A percentile compares a stretch with the other conserved stretches of the same genome.
These are phyloP conservation scores for Drosophila peninsularis DNA, from an alignment of 2,888 invertebrate species.

Conservation along the genomic window DNA sequence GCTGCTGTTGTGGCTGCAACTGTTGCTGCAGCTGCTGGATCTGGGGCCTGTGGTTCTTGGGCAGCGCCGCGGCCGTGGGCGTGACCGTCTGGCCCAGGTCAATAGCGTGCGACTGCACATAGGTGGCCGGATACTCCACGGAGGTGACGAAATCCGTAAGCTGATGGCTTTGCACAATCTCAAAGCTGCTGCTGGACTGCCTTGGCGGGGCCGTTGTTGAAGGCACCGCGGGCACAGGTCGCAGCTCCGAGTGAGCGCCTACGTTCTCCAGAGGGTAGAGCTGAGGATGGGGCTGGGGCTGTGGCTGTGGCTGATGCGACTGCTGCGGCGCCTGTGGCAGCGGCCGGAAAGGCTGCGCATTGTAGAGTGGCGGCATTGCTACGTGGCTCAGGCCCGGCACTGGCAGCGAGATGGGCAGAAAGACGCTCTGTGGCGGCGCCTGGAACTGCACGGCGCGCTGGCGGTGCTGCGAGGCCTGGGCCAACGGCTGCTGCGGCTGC, in stretches of 20 bases:
- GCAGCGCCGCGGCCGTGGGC: slow-evolving; percentile 84
- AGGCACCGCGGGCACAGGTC: slow-evolving; percentile 56
- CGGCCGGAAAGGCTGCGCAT: slow-evolving; percentile 86
- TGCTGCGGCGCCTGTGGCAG: slow-evolving; percentile 10
- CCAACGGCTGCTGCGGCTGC: slow-evolving; percentile 37
- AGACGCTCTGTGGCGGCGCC: slow-evolving; percentile 48
- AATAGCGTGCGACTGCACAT: slow-evolving; percentile 86
- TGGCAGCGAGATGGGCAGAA: slow-evolving; percentile 86
- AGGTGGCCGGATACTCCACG: slow-evolving; percentile 89
- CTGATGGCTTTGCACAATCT: slow-evolving; percentile 87
- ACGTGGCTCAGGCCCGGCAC: slow-evolving; percentile 88
- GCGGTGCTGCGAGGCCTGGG: slow-evolving; percentile 59
- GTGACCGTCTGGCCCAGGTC: slow-evolving; percentile 86
- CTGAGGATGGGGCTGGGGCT: slow-evolving; percentile 40
- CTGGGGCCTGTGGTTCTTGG: slow-evolving; percentile 38
- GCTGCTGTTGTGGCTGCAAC: neutral
- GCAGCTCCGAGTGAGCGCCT: slow-evolving; percentile 80
- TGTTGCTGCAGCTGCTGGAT: slow-evolving; percentile 1
- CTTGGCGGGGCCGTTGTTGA: slow-evolving; percentile 30
- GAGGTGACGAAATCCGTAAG: slow-evolving; percentile 89
- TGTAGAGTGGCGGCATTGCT: slow-evolving; percentile 87
- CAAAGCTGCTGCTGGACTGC: slow-evolving; percentile 69
- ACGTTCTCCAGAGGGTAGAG: slow-evolving; percentile 62
- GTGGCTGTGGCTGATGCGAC: neutral
- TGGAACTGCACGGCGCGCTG: slow-evolving; percentile 59